phyloP scores from a whole-genome alignment of 2,113 vertebrate genomes.

The Sinocyclocheilus rhinocerous region DNA sequence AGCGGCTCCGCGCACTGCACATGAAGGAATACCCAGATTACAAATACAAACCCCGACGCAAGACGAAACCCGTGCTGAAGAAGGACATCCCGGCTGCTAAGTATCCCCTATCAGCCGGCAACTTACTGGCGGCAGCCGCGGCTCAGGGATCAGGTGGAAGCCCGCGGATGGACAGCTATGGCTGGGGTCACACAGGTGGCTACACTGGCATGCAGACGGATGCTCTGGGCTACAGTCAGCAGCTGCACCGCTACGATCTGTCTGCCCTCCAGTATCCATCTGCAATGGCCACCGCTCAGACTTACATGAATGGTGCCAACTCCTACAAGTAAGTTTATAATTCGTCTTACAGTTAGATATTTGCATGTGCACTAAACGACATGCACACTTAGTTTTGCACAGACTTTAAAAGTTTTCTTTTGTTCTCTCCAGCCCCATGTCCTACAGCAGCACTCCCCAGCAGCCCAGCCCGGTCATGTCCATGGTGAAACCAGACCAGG shows the following conservation, averaged over 20 bases:
- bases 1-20: slow-evolving; percentile 74
- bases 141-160: slow-evolving; percentile 49
- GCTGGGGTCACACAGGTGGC: slow-evolving; percentile 59
- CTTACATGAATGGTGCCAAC: slow-evolving; percentile 61
- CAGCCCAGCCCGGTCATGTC: slow-evolving; percentile 60
- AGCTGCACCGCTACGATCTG: slow-evolving; percentile 62
- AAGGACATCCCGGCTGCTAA: slow-evolving; percentile 50
- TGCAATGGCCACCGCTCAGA: slow-evolving; percentile 57
- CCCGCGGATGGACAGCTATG: slow-evolving; percentile 59
- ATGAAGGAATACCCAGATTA: slow-evolving; percentile 78
- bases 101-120: slow-evolving; percentile 40
- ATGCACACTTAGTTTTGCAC: not conserved
- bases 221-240: slow-evolving; percentile 60
- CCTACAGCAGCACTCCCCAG: slow-evolving; percentile 60
- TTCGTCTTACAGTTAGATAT: not conserved
- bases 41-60: slow-evolving; percentile 78
- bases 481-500: slow-evolving; percentile 58
- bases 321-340: slow-evolving; percentile 59
- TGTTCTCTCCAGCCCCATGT: slow-evolving; percentile 53
- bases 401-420: not conserved
- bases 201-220: slow-evolving; percentile 60
- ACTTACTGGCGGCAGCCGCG: slow-evolving; percentile 36
- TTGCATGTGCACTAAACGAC: not conserved
- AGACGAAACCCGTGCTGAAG: slow-evolving; percentile 63
- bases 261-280: slow-evolving; percentile 51